Percentiles rank a stretch among this genome's conserved stretches.
phyloP scores from a whole-genome alignment of 2,113 vertebrate species.

The Crotalus horridus region DNA sequence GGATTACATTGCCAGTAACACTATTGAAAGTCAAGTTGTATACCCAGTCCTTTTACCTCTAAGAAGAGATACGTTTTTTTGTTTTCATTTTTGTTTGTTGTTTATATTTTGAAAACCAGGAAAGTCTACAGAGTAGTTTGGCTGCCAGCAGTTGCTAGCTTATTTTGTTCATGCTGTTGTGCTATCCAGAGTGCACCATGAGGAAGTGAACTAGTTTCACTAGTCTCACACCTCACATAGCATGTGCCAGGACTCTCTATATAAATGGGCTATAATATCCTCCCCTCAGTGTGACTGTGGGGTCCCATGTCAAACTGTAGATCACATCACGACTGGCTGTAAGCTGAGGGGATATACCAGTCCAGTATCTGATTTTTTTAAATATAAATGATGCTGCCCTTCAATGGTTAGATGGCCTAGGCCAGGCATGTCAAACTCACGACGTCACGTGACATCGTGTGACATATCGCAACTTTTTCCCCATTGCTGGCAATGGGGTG shows the following conservation, averaged over 20 bases:
- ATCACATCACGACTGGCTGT: not conserved
- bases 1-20: not conserved
- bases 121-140: not conserved
- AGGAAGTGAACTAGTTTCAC: not conserved
- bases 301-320: not conserved
- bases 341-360: too few species aligned
- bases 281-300: not conserved
- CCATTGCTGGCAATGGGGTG: too few species aligned
- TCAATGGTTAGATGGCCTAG: too few species aligned
- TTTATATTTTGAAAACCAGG: not conserved
- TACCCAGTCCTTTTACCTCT: not conserved
- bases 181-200: not conserved
- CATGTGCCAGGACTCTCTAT: not conserved
- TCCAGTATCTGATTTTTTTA: too few species aligned
- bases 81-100: not conserved
- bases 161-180: not conserved
- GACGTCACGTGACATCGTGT: too few species aligned
- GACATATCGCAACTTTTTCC: too few species aligned
- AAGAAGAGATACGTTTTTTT: not conserved
- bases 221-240: not conserved
- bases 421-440: too few species aligned
- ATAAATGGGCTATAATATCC: not conserved
- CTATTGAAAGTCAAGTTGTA: not conserved
- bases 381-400: too few species aligned
- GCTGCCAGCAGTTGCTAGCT: not conserved